Evolutionary conservation across 2,888 invertebrate genomes (phyloP).

Genomic region (Catocala nupta): DNA sequence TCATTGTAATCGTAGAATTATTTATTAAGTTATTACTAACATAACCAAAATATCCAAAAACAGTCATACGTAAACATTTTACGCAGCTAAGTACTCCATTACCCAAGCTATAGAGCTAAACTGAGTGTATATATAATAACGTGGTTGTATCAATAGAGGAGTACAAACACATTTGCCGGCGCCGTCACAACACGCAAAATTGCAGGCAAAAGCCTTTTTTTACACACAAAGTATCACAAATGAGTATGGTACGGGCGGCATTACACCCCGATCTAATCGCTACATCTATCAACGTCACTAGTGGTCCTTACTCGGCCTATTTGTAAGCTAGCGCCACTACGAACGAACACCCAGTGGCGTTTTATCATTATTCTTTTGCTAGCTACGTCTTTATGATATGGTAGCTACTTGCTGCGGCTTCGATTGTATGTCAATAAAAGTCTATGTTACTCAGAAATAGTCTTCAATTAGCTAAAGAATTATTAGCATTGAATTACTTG

Average conservation of each 20-base stretch:
- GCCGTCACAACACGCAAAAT: conserved; percentile 12
- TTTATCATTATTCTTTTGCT: conserved; percentile 59
- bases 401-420: no score
- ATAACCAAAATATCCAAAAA: no score
- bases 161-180: conserved; percentile 7
- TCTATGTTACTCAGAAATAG: no score
- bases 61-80: no score
- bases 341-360: conserved; percentile 44
- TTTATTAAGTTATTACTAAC: no score
- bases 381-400: conserved; percentile 44
- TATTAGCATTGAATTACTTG: no score
- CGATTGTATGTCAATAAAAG: no score
- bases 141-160: not conserved
- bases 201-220: conserved; percentile 21
- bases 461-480: no score
- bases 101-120: no score
- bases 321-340: conserved; percentile 50
- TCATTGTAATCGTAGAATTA: no score
- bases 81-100: no score
- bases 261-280: conserved; percentile 54
- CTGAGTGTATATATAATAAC: no score
- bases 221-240: conserved; percentile 44
- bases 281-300: conserved; percentile 64
- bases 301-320: conserved; percentile 54
- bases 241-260: conserved; percentile 40